Conservation (phyloP, 2,888 invertebrate species). For the Sclerodermus sp. region DNA sequence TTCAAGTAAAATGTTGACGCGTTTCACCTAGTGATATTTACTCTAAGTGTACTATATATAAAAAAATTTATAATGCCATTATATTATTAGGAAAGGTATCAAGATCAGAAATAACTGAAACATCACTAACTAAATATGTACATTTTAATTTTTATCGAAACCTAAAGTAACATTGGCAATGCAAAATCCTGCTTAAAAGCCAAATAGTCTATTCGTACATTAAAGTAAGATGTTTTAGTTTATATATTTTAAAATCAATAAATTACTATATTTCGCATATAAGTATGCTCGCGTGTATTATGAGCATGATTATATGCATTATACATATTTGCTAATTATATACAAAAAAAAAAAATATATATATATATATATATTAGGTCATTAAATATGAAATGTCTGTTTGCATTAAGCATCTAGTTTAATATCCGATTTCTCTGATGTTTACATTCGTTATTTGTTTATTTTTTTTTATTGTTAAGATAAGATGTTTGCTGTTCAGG, state of each 20-base stretch:
- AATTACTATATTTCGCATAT: constrained; percentile 17
- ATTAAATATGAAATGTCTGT: too few relatives aligned
- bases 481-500: too few relatives aligned
- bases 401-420: too few relatives aligned
- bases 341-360: constrained; percentile 20
- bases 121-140: constrained; percentile 22
- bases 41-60: too few relatives aligned
- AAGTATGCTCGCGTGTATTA: constrained; percentile 20
- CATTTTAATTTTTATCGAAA: constrained; percentile 26
- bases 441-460: too few relatives aligned
- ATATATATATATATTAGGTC: too few relatives aligned
- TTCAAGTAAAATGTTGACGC: neutral
- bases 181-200: constrained; percentile 22
- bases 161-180: constrained; percentile 21
- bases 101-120: neutral
- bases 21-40: neutral
- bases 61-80: neutral
- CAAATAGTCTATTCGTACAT: constrained; percentile 18
- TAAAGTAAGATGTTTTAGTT: constrained; percentile 12
- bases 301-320: constrained; percentile 19
- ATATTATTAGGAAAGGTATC: neutral
- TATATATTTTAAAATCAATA: constrained; percentile 23
- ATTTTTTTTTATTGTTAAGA: too few relatives aligned
- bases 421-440: too few relatives aligned
- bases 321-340: constrained; percentile 24